phyloP scores from a whole-genome alignment of 2,113 vertebrate species.

The Ptilorrhoa leucosticta region DNA sequence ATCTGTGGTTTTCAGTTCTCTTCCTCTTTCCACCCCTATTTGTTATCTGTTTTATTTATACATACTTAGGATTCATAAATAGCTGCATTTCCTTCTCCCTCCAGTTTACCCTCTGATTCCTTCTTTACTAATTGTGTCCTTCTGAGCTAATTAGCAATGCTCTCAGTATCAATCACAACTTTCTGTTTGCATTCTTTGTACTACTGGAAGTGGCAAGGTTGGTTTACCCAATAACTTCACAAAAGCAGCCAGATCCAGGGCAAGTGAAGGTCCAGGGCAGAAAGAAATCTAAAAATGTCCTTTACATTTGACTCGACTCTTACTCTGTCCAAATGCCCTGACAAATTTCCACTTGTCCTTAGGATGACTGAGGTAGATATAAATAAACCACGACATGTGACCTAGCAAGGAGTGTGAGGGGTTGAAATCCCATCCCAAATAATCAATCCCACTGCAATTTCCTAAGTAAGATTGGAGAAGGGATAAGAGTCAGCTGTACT shows the following conservation, averaged over 20 bases:
- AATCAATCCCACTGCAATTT: constrained; percentile 52
- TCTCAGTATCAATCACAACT: not conserved
- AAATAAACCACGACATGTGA: constrained; percentile 37
- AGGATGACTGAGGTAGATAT: constrained; percentile 38
- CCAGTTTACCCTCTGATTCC: not conserved
- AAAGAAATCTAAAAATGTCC: not conserved
- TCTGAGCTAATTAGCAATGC: not conserved
- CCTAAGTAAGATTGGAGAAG: constrained; percentile 34
- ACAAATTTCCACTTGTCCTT: constrained; percentile 57
- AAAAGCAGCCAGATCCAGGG: not conserved
- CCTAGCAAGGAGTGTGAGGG: constrained; percentile 23
- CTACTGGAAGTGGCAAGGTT: not conserved
- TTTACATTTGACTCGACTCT: not conserved
- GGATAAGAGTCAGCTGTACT: constrained; percentile 37
- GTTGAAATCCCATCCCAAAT: constrained; percentile 63
- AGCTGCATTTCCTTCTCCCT: not conserved
- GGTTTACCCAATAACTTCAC: not conserved
- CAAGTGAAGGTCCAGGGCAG: not conserved
- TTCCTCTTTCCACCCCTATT: not conserved
- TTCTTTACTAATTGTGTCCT: not conserved
- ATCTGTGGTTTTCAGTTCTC: not conserved
- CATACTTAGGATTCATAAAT: not conserved
- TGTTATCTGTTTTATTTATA: not conserved
- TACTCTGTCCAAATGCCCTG: not conserved
- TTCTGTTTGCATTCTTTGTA: not conserved